Evolutionary conservation across 2,888 invertebrate species (phyloP), one percentile per base, ranked within the genome.

Genomic region (Napeogenes inachia): DNA sequence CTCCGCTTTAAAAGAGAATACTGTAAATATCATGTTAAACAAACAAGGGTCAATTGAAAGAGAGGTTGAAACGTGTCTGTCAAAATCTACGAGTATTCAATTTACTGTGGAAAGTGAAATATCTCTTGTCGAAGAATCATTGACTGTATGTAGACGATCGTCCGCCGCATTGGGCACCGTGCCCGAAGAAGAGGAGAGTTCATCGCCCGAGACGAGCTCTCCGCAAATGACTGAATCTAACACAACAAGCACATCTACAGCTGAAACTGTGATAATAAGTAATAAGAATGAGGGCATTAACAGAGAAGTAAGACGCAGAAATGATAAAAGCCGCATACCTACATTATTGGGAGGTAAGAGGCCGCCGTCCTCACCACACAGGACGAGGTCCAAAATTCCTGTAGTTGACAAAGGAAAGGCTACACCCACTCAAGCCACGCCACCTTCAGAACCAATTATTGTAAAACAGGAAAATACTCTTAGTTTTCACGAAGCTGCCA

Each of bases 401-500:
- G 83, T 90, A 13, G 79, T 82, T 3, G 89, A 84, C 10, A 81
- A 71, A 47, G 71, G 71, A 63, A 75, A 75, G 54, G 73, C 80
- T 12, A 70, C 72, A 54, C 64, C 78, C 53, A 65, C 75, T 60
- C 80, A 80, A 70, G 53, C 70, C 13, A 53, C 65, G 2, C 69
- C 78, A 4, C 66, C 71, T 6, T 77, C 83, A 10, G 89, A 88
- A 54, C 78, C 87, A 10, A 86, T 91, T 59, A 91, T 91, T 53
- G 85, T 91, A 30, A 86, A 85, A 69, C 91, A 89, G 71, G 93
- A 92, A 63, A 88, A 94, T 71, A 92, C 92, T 8, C 81, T 94
- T 63, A 94, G 94, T 82, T 94, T 94, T 76, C 94, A 94, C 73
- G 94, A 94, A 75, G 91, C 93, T 66, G 94, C 94, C 13, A 94